Evolutionary conservation across 2,888 invertebrate genomes (phyloP).

Genomic region (Diarsia brunnea): DNA sequence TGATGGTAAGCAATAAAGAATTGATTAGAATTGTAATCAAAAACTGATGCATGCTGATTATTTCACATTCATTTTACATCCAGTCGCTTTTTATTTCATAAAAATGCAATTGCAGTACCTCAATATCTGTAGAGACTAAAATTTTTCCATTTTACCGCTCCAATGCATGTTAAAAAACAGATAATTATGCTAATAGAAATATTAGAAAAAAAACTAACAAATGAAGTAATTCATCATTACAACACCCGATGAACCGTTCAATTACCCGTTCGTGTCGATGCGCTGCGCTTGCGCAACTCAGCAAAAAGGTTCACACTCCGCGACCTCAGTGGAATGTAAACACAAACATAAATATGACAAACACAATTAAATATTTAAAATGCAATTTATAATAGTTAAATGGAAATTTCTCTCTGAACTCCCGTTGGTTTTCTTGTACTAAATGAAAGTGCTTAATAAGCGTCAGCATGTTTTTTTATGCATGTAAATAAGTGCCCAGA

Average conservation of each 20-base stretch:
- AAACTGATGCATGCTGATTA: background rate
- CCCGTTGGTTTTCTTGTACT: background rate
- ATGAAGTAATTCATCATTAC: constrained; percentile 58
- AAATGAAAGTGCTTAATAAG: constrained; percentile 10
- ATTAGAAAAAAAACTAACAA: constrained; percentile 31
- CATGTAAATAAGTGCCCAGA: background rate
- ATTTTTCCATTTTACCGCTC: background rate
- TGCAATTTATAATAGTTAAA: constrained; percentile 33
- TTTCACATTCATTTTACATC: background rate
- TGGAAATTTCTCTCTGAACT: too few species aligned
- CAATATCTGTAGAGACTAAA: background rate
- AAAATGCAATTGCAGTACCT: background rate
- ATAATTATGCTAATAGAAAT: background rate
- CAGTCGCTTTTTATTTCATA: background rate
- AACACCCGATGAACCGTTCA: constrained; percentile 56
- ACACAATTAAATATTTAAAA: constrained; percentile 49
- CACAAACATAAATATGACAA: constrained; percentile 43
- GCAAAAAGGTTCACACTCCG: constrained; percentile 58
- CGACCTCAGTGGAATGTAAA: constrained; percentile 63
- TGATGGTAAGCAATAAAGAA: too few species aligned
- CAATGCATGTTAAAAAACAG: constrained; percentile 2
- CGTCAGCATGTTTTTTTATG: background rate
- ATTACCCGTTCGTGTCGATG: constrained; percentile 48
- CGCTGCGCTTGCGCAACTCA: constrained; percentile 49
- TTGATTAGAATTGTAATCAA: too few species aligned